phyloP scores from a whole-genome alignment of 2,888 invertebrate genomes.

The Amphiduros pacificus region DNA sequence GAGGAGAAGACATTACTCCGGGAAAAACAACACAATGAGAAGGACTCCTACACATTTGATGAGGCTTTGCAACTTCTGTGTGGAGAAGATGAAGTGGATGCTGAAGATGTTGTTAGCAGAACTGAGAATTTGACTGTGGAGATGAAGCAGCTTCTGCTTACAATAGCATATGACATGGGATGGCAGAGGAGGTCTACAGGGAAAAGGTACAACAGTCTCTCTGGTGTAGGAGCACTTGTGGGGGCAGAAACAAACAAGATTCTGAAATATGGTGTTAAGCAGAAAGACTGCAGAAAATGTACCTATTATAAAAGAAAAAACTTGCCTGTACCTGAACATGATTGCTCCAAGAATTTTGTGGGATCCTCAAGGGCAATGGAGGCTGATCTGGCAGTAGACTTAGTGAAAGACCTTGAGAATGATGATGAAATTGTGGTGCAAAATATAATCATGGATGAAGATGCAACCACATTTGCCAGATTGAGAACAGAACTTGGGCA shows the following conservation, averaged over 20 bases:
- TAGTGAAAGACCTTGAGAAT: not conserved
- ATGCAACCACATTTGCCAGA: not conserved
- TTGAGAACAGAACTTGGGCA: not conserved
- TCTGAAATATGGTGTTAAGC: not conserved
- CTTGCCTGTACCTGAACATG: not conserved
- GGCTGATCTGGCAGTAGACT: not conserved
- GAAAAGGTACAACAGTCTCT: conserved; percentile 1
- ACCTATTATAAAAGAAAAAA: not conserved
- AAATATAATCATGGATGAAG: conserved; percentile 2
- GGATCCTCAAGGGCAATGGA: conserved; percentile 6
- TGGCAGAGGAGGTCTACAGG: conserved; percentile 13
- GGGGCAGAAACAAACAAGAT: conserved; percentile 4
- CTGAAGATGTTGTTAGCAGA: not conserved
- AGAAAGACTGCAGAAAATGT: conserved; percentile 10
- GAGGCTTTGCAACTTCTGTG: not conserved
- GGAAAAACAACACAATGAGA: not conserved
- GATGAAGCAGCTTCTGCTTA: not conserved
- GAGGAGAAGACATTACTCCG: not conserved
- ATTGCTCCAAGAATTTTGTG: not conserved
- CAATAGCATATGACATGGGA: conserved; percentile 4
- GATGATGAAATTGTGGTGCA: not conserved
- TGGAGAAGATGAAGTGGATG: not conserved
- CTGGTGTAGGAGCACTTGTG: conserved; percentile 3
- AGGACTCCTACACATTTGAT: not conserved
- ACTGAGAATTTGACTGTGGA: not conserved